Base-by-base conservation (phyloP, 1,140 invertebrate species). In the Adoxophyes honmai region DNA sequence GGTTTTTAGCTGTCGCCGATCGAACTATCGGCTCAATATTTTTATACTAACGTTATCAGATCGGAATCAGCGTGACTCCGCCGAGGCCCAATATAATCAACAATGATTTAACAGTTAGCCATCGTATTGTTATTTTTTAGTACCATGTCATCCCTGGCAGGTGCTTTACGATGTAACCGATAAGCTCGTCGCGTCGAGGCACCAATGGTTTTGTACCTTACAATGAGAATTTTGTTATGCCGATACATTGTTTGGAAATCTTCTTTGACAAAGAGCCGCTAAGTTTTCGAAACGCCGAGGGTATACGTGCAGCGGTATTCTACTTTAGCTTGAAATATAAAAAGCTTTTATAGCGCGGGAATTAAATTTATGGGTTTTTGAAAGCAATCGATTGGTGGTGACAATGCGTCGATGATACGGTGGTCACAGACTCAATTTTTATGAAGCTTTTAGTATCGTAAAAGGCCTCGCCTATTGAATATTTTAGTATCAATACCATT, bases 31-130 rank as follows among this genome's bases (percentile, higher is more conserved):
- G 68, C 64, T 84, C 80, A 76, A 81, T 86, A 81, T 83, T 88
- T 86, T 86, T 78, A 71, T 79, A 63, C 65, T 70, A 9, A 11
- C 71, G 69, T 84, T 85, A 84, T 85, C 81, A 78, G 81, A 86
- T 84, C 67, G 67, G 73, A 69, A 65, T 67, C 72, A 74, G 66
- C 82, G 77, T 81, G 72, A 78, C 73, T 76, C 48, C 69, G 76
- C 79, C 78, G 72, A 6, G 83, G 77, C 68, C 62, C 59, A 69
- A 75, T 74, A 68, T 70, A 64, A 73, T 68, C 68, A 38, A 78
- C 79, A 83, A 81, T 75, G 16, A 60, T 54, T 57, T 68, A 78
- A 83, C 79, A 68, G 83, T 84, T 80, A 76, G 55, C 61, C 76
- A 76, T 75, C 71, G 63, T 78, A 72, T 83, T 81, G 75, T 84